These are phyloP conservation scores for Protobothrops flavoviridis DNA, from an alignment of 2,113 vertebrate genomes.

Conservation along the genomic window DNA sequence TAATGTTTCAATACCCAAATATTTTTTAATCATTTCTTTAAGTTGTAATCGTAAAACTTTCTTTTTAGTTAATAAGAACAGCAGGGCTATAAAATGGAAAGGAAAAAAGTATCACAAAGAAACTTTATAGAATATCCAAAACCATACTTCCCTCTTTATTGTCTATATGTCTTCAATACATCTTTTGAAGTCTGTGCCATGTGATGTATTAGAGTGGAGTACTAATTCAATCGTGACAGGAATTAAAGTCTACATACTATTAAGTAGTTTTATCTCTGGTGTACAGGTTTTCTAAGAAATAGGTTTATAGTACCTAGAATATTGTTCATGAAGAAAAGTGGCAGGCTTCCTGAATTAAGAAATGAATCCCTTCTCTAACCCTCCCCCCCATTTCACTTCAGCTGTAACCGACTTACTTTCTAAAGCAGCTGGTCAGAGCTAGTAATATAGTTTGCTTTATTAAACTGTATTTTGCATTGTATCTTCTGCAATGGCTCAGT, in stretches of 20 bases:
- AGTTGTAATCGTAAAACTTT: background rate
- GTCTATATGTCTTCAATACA: background rate
- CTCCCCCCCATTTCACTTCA: background rate
- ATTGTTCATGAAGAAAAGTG: background rate
- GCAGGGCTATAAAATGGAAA: background rate
- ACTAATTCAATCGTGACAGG: background rate
- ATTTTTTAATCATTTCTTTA: background rate
- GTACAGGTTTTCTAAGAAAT: background rate
- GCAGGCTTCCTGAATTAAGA: background rate
- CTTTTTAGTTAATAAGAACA: background rate
- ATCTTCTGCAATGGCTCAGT: background rate
- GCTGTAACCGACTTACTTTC: background rate
- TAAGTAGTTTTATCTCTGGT: background rate
- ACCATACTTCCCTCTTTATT: background rate
- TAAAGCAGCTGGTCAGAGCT: background rate
- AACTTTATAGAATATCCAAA: background rate
- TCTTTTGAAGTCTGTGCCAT: constrained; percentile 2
- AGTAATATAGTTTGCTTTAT: background rate
- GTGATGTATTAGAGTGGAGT: background rate
- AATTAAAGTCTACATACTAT: constrained; percentile 3
- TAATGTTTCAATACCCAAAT: background rate
- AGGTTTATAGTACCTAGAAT: background rate
- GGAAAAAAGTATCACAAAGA: background rate
- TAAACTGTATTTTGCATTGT: background rate
- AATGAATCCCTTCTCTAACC: background rate